Evolutionary conservation across 2,888 invertebrate genomes (phyloP).

Genomic region (Himalopsyche kuldschensis): DNA sequence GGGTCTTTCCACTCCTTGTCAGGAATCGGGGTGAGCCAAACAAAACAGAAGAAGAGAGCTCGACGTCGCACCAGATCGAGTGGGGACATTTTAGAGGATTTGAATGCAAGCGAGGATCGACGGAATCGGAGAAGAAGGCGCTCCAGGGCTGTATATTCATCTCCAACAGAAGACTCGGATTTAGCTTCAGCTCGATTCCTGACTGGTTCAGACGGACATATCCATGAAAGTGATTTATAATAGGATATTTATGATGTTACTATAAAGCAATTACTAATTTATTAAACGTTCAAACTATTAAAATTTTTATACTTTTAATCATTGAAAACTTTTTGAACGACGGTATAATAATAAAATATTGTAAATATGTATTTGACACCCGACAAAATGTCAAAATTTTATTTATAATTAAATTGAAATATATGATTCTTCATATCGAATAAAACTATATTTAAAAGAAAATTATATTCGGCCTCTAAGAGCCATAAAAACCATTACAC

Average conservation of each 20-base stretch:
- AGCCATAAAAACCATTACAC: no score
- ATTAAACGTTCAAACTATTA: no score
- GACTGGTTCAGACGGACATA: conserved; percentile 22
- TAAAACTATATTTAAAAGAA: no score
- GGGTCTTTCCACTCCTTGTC: conserved; percentile 62
- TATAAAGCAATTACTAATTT: no score
- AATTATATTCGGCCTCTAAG: no score
- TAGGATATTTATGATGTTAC: background rate
- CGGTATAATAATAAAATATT: no score
- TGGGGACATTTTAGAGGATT: conserved; percentile 55
- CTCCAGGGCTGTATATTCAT: background rate
- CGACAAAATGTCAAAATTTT: no score
- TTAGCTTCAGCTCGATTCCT: background rate
- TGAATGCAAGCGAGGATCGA: conserved; percentile 42
- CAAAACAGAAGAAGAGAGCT: conserved; percentile 51
- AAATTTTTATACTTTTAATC: no score
- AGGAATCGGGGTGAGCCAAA: conserved; percentile 52
- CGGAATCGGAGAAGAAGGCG: background rate
- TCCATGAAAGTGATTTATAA: conserved; percentile 54
- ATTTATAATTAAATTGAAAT: no score
- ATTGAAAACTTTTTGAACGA: no score
- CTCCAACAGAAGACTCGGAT: conserved; percentile 49
- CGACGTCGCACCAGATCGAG: conserved; percentile 58
- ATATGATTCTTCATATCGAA: no score
- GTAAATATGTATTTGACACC: no score